phyloP scores from a whole-genome alignment of 2,888 invertebrate genomes.

The Drosophila nr. perissopoda region DNA sequence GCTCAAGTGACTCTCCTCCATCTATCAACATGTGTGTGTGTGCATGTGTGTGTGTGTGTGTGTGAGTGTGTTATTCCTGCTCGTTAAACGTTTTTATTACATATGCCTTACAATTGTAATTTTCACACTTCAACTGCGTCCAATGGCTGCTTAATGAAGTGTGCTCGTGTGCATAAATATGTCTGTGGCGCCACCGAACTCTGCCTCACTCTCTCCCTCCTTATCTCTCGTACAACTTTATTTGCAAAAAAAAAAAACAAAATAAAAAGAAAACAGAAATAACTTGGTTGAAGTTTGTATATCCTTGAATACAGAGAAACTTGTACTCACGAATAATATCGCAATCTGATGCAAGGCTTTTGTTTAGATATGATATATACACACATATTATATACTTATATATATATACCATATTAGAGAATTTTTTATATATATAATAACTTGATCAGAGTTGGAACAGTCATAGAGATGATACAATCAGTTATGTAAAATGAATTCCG shows the following conservation, averaged over 20 bases:
- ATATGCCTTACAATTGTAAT: slow-evolving; percentile 78
- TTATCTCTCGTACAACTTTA: slow-evolving; percentile 39
- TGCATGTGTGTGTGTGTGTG: background rate
- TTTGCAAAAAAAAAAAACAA: slow-evolving; percentile 4
- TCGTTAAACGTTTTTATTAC: slow-evolving; percentile 69
- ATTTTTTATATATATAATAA: background rate
- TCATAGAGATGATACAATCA: background rate
- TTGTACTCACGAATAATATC: too few relatives aligned
- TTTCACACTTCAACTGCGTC: slow-evolving; percentile 72
- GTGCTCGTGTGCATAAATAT: slow-evolving; percentile 73
- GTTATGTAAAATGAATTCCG: background rate
- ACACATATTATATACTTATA: background rate
- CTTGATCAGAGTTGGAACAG: background rate
- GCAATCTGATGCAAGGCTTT: background rate
- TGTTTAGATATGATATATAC: background rate
- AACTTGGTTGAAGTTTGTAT: slow-evolving; percentile 6
- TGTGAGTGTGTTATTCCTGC: slow-evolving; percentile 13
- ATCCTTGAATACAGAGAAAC: slow-evolving; percentile 12
- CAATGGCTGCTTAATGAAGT: slow-evolving; percentile 79
- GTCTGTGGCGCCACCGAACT: slow-evolving; percentile 16
- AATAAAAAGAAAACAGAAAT: background rate
- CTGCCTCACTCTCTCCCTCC: background rate
- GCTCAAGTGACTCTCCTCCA: background rate
- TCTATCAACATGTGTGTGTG: background rate
- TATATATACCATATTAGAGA: background rate